These are phyloP conservation scores for Scaptomyza caliginosa DNA, from an alignment of 2,888 invertebrate genomes.

Conservation along the genomic window DNA sequence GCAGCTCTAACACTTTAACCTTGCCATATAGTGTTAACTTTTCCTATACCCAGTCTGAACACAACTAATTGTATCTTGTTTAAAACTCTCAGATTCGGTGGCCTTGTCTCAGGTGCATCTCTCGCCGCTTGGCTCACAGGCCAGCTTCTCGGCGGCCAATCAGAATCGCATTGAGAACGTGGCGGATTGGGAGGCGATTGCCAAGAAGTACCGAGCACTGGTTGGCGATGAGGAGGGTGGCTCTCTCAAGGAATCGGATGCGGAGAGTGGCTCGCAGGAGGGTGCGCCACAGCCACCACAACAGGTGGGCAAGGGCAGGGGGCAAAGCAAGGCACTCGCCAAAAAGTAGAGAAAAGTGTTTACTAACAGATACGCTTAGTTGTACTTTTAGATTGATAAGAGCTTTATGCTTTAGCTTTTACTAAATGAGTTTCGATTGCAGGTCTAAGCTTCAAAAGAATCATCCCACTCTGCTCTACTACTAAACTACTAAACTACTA, in stretches of 20 bases:
- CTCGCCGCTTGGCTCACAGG: constrained; percentile 92
- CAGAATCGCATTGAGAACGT: constrained; percentile 93
- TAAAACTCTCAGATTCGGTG: constrained; percentile 87
- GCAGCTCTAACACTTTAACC: background rate
- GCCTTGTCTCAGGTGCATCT: constrained; percentile 92
- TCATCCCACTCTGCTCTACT: constrained; percentile 40
- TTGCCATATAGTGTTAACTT: background rate
- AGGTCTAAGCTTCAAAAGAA: constrained; percentile 71
- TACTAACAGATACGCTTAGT: constrained; percentile 2
- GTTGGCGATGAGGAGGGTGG: constrained; percentile 87
- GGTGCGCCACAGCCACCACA: constrained; percentile 73
- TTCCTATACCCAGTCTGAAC: background rate
- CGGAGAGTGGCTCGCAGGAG: constrained; percentile 82
- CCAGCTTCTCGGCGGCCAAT: constrained; percentile 90
- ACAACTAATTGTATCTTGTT: constrained; percentile 14
- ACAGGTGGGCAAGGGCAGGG: constrained; percentile 82
- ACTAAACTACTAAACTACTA: constrained; percentile 26
- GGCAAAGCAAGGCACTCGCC: constrained; percentile 30
- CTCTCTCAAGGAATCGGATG: constrained; percentile 83
- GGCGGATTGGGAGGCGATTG: constrained; percentile 95
- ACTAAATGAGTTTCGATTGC: constrained; percentile 72
- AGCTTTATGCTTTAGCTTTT: constrained; percentile 26
- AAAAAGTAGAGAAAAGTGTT: constrained; percentile 45
- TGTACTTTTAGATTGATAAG: background rate
- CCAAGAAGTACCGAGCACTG: constrained; percentile 93